Conservation (phyloP, 2,888 invertebrate species). For the Parasteatoda lunata region DNA sequence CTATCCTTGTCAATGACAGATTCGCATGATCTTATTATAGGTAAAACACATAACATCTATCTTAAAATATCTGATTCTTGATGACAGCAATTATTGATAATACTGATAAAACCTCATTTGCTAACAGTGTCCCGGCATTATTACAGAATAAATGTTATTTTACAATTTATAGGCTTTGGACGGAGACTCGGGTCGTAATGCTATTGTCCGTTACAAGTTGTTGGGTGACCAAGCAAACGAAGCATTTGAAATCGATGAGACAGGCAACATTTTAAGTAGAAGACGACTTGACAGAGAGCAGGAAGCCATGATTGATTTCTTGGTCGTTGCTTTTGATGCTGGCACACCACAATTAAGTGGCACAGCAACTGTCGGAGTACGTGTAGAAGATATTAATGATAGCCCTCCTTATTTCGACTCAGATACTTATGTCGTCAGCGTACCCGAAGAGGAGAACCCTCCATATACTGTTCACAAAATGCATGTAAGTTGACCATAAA, state of each 20-base stretch:
- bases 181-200: constrained; percentile 83
- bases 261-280: constrained; percentile 69
- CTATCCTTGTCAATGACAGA: too few species aligned
- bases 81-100: too few species aligned
- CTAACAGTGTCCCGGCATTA: too few species aligned
- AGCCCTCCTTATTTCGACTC: constrained; percentile 84
- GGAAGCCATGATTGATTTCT: constrained; percentile 70
- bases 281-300: constrained; percentile 70
- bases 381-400: constrained; percentile 90
- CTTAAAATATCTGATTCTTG: too few species aligned
- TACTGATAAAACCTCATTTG: neutral
- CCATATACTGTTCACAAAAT: constrained; percentile 71
- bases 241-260: constrained; percentile 70
- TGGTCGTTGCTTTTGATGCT: constrained; percentile 70
- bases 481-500: constrained; percentile 54
- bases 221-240: constrained; percentile 74
- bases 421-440: constrained; percentile 69
- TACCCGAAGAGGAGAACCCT: constrained; percentile 70
- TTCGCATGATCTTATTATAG: too few species aligned
- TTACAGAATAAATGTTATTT: too few species aligned
- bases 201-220: constrained; percentile 86
- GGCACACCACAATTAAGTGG: constrained; percentile 71
- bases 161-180: constrained; percentile 80
- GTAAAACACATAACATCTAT: too few species aligned
- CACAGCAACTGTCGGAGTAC: constrained; percentile 75